Base-by-base conservation (phyloP, 2,113 vertebrate genomes). In the Stomatorhinus ivindoensis region DNA sequence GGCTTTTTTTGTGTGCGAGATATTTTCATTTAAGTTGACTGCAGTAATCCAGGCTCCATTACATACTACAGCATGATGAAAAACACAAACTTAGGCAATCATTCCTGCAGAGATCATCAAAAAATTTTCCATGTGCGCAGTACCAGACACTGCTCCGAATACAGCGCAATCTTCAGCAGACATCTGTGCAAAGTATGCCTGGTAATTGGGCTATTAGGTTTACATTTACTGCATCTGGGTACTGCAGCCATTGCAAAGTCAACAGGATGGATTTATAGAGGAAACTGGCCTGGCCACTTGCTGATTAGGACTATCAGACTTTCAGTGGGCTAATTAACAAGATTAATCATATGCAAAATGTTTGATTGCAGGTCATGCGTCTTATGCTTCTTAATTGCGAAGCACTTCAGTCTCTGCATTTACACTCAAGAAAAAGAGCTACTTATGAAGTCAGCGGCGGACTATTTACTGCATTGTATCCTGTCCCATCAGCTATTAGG, bases 241-340 rank as follows among this genome's bases (percentile, higher is more conserved):
- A 92, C 89, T 90, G 91, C 93, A 92, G 90, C 91, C 92, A 93
- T 91, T 91, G 87, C 91, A 93, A 92, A 93, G 87, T 87, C 55
- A 61, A 46, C 87, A 87, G 87, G 53, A 58, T 87, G 87, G 87
- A 87, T 58, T 65, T 61, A 65, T 87, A 46, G 53, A 11, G 55
- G 35, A 87, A 55, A 44, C 51, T 39, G 50, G 91, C 87, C 82
- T 76, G 80, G 46, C 85, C 48, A 82, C 90, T 89, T 42, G 42
- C 92, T 94, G 92, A 94, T 92, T 93, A 92, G 94, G 92, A 93
- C 92, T 91, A 93, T 94, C 91, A 92, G 86, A 90, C 88, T 92
- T 93, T 91, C 91, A 90, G 93, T 94, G 92, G 93, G 94, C 93
- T 92, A 92, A 95, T 94, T 94, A 94, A 91, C 90, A 92, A 91